Conservation (phyloP, 2,113 vertebrate genomes). For the Regulus satrapa region DNA sequence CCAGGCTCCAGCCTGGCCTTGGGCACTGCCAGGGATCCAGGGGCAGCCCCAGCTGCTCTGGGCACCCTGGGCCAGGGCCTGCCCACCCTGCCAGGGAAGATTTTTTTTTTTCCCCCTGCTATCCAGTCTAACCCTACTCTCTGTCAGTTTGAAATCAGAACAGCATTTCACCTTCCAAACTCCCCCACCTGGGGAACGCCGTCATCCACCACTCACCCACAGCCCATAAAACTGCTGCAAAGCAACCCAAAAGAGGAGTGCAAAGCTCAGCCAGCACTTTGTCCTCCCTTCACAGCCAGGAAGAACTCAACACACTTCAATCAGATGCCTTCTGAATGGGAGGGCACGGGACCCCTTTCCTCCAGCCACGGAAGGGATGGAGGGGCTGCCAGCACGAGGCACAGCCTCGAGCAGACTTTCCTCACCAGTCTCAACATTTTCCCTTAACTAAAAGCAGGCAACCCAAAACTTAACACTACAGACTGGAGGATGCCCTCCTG, state of each 20-base stretch:
- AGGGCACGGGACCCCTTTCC: background rate
- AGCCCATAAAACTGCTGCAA: background rate
- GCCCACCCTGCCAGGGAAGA: rapidly evolving
- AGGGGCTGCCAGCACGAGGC: rapidly evolving
- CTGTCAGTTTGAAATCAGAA: background rate
- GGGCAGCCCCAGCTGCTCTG: background rate
- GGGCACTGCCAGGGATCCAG: background rate
- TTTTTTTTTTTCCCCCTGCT: background rate
- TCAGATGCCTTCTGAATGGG: background rate
- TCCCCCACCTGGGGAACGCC: rapidly evolving
- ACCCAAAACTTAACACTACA: rapidly evolving
- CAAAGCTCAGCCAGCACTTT: background rate
- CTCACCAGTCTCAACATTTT: background rate
- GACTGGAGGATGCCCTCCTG: background rate
- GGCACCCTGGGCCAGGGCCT: background rate
- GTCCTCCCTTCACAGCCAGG: background rate
- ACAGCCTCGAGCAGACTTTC: background rate
- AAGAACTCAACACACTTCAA: background rate
- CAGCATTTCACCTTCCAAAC: background rate
- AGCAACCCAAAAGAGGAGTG: background rate
- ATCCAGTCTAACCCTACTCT: background rate
- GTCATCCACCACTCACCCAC: background rate
- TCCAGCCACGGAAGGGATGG: background rate
- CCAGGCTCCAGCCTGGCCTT: background rate
- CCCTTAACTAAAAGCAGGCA: background rate